A percentile compares a stretch with the other conserved stretches of the same genome.
Conservation (phyloP, 2,113 vertebrate genomes). For the Aphyosemion australe region DNA sequence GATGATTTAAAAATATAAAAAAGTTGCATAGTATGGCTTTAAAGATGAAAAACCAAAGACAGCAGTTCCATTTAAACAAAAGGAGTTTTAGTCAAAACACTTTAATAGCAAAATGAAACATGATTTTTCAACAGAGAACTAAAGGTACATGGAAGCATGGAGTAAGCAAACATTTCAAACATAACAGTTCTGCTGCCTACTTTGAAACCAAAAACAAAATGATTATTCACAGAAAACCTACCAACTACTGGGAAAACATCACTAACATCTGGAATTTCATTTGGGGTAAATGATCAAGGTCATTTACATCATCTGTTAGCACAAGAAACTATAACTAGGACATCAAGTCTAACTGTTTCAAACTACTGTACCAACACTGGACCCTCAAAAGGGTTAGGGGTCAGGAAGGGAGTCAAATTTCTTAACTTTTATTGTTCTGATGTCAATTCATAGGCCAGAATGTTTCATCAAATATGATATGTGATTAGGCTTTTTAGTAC, state of each 20-base stretch:
- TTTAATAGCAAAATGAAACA: slow-evolving; percentile 14
- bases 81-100: slow-evolving; percentile 7
- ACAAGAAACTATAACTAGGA: neutral
- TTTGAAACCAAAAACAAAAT: slow-evolving; percentile 39
- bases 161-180: slow-evolving; percentile 25
- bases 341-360: neutral
- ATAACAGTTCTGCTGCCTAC: slow-evolving; percentile 59
- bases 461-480: too few relatives aligned
- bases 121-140: slow-evolving; percentile 21
- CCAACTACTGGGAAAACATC: neutral
- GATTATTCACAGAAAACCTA: slow-evolving; percentile 37
- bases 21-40: too few relatives aligned
- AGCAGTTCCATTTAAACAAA: neutral
- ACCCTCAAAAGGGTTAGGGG: slow-evolving; percentile 30
- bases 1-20: too few relatives aligned
- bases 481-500: too few relatives aligned
- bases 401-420: too few relatives aligned
- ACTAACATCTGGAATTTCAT: neutral
- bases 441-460: too few relatives aligned
- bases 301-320: neutral
- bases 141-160: slow-evolving; percentile 15
- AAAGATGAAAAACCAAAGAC: too few relatives aligned
- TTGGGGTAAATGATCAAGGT: neutral
- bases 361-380: slow-evolving; percentile 22
- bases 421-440: too few relatives aligned